Evolutionary conservation across 2,113 vertebrate species (phyloP).

Genomic region (Sula dactylatra): DNA sequence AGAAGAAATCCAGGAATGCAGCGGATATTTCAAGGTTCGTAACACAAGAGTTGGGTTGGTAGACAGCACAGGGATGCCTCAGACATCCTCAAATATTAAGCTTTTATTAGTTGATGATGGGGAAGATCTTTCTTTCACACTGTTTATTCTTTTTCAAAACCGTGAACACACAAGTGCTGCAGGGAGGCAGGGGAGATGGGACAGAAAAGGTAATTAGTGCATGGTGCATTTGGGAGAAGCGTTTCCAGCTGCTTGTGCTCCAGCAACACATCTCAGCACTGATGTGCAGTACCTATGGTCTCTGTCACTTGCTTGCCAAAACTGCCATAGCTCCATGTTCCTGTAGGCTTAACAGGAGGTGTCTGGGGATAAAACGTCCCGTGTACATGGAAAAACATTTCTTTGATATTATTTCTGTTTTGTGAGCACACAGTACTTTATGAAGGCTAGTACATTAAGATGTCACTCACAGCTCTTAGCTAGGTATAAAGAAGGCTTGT

Average conservation of each 20-base stretch:
- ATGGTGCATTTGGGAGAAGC: background rate
- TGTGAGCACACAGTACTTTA: background rate
- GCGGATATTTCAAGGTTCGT: background rate
- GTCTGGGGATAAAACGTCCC: background rate
- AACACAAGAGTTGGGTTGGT: rapidly evolving
- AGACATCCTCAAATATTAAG: background rate
- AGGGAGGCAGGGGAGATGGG: background rate
- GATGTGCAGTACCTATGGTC: background rate
- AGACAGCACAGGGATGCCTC: background rate
- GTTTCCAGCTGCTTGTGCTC: background rate
- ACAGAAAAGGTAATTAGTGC: background rate
- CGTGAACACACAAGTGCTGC: background rate
- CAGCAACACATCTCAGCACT: background rate
- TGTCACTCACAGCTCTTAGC: background rate
- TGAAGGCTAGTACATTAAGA: background rate
- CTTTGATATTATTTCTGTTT: background rate
- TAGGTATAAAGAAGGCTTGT: background rate
- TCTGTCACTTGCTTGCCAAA: background rate
- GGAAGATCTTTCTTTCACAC: background rate
- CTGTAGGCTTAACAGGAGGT: background rate
- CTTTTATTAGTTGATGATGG: background rate
- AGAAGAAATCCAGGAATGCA: background rate
- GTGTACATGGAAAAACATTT: background rate
- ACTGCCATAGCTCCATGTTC: background rate
- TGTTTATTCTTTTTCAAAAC: background rate